Conservation (phyloP, 2,797 vertebrate species). For the Acanthurus leucopareius region DNA sequence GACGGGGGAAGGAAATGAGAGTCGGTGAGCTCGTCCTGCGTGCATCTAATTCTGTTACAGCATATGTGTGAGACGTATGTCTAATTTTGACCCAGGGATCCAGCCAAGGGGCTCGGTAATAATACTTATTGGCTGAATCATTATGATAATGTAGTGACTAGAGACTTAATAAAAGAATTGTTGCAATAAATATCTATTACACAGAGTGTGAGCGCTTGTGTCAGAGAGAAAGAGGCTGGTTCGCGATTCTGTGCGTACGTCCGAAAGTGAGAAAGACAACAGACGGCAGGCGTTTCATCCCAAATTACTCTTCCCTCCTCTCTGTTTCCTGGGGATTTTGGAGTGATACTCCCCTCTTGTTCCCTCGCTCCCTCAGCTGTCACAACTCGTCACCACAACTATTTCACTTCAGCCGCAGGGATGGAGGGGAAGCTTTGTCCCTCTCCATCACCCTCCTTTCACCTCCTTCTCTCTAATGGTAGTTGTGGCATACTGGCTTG, state of each 20-base stretch:
- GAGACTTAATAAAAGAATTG: slow-evolving; percentile 58
- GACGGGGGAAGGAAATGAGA: slow-evolving; percentile 75
- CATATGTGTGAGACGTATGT: slow-evolving; percentile 67
- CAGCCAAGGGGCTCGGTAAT: slow-evolving; percentile 32
- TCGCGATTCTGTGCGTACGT: slow-evolving; percentile 4
- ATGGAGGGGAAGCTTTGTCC: slow-evolving; percentile 73
- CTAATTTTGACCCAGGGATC: slow-evolving; percentile 63
- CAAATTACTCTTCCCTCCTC: slow-evolving; percentile 68
- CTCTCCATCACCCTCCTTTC: slow-evolving; percentile 67
- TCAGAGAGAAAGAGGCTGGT: background rate
- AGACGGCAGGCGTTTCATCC: slow-evolving; percentile 61
- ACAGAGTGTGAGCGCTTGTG: background rate
- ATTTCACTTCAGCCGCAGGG: slow-evolving; percentile 75
- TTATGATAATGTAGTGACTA: slow-evolving; percentile 64
- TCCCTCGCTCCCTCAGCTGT: slow-evolving; percentile 80
- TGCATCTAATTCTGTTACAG: slow-evolving; percentile 60
- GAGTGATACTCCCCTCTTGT: slow-evolving; percentile 72
- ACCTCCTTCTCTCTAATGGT: slow-evolving; percentile 61
- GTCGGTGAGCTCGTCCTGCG: slow-evolving; percentile 54
- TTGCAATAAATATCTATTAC: slow-evolving; percentile 48
- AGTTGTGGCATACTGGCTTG: slow-evolving; percentile 53
- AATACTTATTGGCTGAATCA: slow-evolving; percentile 68
- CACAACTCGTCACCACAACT: slow-evolving; percentile 79
- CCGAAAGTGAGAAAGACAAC: slow-evolving; percentile 53
- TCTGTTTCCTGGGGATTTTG: slow-evolving; percentile 75